Percentiles rank a stretch among this genome's conserved stretches.
Conservation (phyloP, 2,113 vertebrate genomes). For the Cheilinus undulatus region DNA sequence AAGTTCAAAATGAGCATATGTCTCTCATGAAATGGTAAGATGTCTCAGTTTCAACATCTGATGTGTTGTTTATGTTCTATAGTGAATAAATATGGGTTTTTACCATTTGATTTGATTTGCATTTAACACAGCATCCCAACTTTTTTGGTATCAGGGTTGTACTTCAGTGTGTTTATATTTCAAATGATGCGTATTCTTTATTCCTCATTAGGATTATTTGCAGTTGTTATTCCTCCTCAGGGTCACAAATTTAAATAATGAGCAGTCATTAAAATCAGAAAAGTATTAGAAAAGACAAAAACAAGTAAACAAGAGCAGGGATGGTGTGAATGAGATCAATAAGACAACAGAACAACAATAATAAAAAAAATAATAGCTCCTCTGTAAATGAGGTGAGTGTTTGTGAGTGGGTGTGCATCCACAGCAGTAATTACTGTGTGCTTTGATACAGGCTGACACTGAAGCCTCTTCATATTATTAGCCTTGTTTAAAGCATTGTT, state of each 20-base stretch:
- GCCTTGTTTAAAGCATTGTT: slow-evolving; percentile 43
- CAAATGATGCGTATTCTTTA: neutral
- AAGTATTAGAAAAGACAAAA: neutral
- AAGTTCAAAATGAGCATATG: too few relatives aligned
- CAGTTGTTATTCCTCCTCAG: neutral
- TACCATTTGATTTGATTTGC: too few relatives aligned
- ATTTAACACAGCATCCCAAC: too few relatives aligned
- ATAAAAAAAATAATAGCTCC: neutral
- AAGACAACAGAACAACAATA: neutral
- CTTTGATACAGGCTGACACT: slow-evolving; percentile 2
- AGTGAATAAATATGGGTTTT: too few relatives aligned
- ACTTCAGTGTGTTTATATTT: too few relatives aligned
- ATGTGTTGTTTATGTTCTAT: too few relatives aligned
- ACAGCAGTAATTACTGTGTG: slow-evolving; percentile 19
- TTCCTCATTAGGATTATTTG: neutral
- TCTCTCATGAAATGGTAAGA: too few relatives aligned
- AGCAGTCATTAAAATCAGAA: neutral
- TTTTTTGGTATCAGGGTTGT: too few relatives aligned
- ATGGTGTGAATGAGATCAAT: neutral
- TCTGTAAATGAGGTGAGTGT: neutral
- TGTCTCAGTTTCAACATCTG: too few relatives aligned
- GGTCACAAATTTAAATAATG: neutral
- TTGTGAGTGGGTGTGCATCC: slow-evolving; percentile 22
- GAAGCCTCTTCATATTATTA: slow-evolving; percentile 2
- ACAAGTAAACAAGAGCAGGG: neutral